phyloP scores from a whole-genome alignment of 2,888 invertebrate species.

The Cinara cedri region DNA sequence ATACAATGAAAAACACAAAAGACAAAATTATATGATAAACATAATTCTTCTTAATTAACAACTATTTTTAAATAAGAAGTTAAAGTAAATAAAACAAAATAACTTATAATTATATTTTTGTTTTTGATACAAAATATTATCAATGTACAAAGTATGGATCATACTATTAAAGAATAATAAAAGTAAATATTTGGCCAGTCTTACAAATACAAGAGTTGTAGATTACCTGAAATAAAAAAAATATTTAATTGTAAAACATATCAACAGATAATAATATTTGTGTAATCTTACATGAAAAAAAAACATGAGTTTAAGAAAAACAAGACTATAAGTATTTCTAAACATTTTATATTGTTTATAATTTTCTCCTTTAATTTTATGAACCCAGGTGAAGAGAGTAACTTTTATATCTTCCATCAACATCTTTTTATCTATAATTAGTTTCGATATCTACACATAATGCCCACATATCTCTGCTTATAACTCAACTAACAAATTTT shows the following conservation, averaged over 20 bases:
- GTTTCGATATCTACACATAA: too few relatives aligned
- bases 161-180: conserved; percentile 5
- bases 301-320: too few relatives aligned
- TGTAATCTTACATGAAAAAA: not conserved
- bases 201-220: conserved; percentile 27
- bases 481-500: too few relatives aligned
- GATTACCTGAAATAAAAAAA: conserved; percentile 3
- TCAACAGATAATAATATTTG: not conserved
- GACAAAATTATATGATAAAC: not conserved
- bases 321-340: too few relatives aligned
- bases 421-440: too few relatives aligned
- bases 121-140: not conserved
- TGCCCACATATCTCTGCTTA: too few relatives aligned
- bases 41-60: conserved; percentile 17
- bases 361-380: not conserved
- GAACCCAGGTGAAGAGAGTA: too few relatives aligned
- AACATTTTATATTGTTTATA: too few relatives aligned
- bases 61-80: not conserved
- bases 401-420: too few relatives aligned
- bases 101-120: too few relatives aligned
- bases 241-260: too few relatives aligned
- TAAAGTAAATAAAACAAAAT: not conserved
- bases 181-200: conserved; percentile 32
- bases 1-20: not conserved
- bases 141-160: not conserved